Base-by-base conservation (phyloP, 2,888 invertebrate genomes). In the Apantesis nais region DNA sequence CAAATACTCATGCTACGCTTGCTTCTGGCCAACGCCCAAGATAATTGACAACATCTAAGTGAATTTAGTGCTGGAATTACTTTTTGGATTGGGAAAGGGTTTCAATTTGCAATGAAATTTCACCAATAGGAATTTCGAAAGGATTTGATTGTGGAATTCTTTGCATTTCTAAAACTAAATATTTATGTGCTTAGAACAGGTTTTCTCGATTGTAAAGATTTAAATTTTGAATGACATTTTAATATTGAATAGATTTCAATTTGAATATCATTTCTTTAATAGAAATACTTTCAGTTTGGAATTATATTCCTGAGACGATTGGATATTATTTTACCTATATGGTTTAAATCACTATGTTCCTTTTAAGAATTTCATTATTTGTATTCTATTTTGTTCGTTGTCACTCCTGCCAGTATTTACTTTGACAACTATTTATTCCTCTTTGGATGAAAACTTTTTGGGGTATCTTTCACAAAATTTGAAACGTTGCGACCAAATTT, bases 21-120 rank as follows among this genome's bases (percentile, higher is more conserved):
- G 93, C 86, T 92, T 94, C 86, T 90, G 91, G 90, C 88, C 90
- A 78, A 78, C 86, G 80, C 83, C 87, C 81, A 87, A 85, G 80
- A 88, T 90, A 86, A 90, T 90, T 78, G 92, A 93, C 86, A 88
- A 89, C 84, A 93, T 93, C 78, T 94, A 89, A 88, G 69, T 79
- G 73, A 79, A 73, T 80, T 81, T 74, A 75, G 73, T 77, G 72
- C 66, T 61, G 71, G 75, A 79, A 74, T 72, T 25, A 69, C 65
- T 63, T 72, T 78, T 66, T 69, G 58, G 69, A 68, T 75, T 78
- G 71, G 2, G 22, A 73, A 81, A 80, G 71, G 65, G 71, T 74
- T 80, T 74, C 64, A 76, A 78, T 73, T 74, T 76, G 62, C 66
- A 71, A 69, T 34, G 31, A 67, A 65, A 37, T 29, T 63, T 67